Base-by-base conservation (phyloP, 2,797 vertebrate genomes). In the Falco peregrinus region DNA sequence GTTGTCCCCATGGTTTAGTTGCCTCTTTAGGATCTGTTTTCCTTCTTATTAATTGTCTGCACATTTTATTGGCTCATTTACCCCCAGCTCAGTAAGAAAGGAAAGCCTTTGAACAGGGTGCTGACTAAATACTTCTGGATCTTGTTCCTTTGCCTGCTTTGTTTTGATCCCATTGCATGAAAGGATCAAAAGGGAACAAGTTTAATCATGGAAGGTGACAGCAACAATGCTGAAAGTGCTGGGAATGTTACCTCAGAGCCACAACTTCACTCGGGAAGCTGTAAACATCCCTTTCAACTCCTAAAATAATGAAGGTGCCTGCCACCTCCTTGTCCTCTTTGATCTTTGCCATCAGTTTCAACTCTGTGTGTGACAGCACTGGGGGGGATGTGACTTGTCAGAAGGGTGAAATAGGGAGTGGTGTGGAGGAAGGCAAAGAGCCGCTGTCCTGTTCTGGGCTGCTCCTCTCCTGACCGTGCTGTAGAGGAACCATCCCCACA, bases 181-280 rank as follows among this genome's bases (percentile, higher is more conserved):
- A 11, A 59, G 85, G 85, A 97, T 97, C 94, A 96, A 95, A 97
- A 69, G 63, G 39, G 76, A 96, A 76, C 93, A 91, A 14, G 77
- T 63, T 93, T 90, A 67, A 73, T 93, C 35, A 31, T 48, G 65
- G 76, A 17, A 33, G 65, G 51, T 63, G 96, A 93, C 95, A 95
- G 65, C 50, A 88, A 10, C 45, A 9, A 10, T 4, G 35, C 79
- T 78, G 89, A 16, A 29, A n/a, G 73, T 61, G 50, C 67, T 65
- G 65, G 61, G 84, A 24, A 16, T 35, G 41, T n/a, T 84, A 69
- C 48, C 82, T 74, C 20, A 57, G 91, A 90, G 75, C 77, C 80
- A 81, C 69, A 63, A 8, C 63, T 74, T 84, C 59, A 0, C 63
- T 50, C 1, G 0, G 67, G 81, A 87, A 78, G 75, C 87, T 75